Percentiles rank a stretch among this genome's conserved stretches.
Evolutionary conservation across 1,140 invertebrate genomes (phyloP).

Genomic region (Aphelinus atriplicis): DNA sequence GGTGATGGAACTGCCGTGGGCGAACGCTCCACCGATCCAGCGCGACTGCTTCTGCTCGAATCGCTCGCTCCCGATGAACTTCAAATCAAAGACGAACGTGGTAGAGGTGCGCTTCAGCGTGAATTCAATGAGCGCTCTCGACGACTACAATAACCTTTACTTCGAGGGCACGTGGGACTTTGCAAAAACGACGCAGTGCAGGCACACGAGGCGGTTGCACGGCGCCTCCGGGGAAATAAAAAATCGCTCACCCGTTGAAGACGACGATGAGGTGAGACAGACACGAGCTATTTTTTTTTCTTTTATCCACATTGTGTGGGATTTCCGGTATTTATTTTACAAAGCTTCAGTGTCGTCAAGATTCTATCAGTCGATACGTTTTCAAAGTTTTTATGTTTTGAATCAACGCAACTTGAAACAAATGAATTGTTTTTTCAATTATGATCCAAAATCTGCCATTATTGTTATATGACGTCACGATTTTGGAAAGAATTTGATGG

Average conservation of each 20-base stretch:
- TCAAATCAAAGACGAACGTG: constrained; percentile 79
- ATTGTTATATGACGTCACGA: too few relatives aligned
- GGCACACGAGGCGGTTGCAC: constrained; percentile 71
- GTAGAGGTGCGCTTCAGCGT: constrained; percentile 85
- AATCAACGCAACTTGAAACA: too few relatives aligned
- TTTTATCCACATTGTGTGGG: too few relatives aligned
- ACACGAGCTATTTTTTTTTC: background rate
- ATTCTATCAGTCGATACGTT: background rate
- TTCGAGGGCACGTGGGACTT: constrained; percentile 89
- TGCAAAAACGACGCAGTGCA: constrained; percentile 75
- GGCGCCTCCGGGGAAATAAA: constrained; percentile 82
- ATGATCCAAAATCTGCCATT: too few relatives aligned
- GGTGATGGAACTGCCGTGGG: constrained; percentile 80
- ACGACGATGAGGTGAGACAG: constrained; percentile 73
- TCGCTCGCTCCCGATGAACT: constrained; percentile 74
- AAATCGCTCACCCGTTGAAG: constrained; percentile 68
- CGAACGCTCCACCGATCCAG: constrained; percentile 72
- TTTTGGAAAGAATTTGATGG: too few relatives aligned
- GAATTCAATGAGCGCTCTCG: constrained; percentile 81
- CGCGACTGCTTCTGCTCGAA: constrained; percentile 79
- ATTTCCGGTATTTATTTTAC: too few relatives aligned
- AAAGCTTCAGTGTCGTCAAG: background rate
- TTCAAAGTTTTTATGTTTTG: background rate
- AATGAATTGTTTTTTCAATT: too few relatives aligned
- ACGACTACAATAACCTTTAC: constrained; percentile 84